Conservation (phyloP, 2,113 vertebrate species). For the Daubentonia madagascariensis region DNA sequence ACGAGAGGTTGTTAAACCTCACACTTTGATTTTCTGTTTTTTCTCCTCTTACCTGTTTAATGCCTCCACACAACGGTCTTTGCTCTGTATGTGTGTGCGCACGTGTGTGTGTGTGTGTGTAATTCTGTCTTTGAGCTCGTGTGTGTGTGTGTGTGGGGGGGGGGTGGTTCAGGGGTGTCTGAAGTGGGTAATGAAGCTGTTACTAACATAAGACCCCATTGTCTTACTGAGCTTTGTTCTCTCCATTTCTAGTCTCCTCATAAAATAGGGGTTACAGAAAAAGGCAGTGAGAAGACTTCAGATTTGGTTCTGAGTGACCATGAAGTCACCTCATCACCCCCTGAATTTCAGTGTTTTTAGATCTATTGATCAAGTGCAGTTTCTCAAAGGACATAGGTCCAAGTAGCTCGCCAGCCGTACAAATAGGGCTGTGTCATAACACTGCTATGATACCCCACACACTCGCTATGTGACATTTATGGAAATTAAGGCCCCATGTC, state of each 20-base stretch:
- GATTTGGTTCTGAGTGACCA: neutral
- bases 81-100: neutral
- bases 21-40: neutral
- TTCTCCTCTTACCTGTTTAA: neutral
- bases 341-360: neutral
- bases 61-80: neutral
- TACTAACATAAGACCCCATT: neutral
- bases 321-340: neutral
- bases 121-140: neutral
- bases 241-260: neutral
- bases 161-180: rapidly evolving
- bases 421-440: neutral
- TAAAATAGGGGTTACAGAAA: neutral
- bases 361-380: neutral
- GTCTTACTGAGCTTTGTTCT: neutral
- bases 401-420: neutral
- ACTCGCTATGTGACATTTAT: neutral
- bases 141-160: neutral
- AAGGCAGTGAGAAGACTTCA: neutral
- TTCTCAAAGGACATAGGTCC: neutral
- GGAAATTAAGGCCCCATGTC: neutral
- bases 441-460: no score
- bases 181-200: neutral
- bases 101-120: neutral
- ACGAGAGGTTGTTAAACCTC: neutral